Base-by-base conservation (phyloP, 2,888 invertebrate genomes). In the Hesperia comma region DNA sequence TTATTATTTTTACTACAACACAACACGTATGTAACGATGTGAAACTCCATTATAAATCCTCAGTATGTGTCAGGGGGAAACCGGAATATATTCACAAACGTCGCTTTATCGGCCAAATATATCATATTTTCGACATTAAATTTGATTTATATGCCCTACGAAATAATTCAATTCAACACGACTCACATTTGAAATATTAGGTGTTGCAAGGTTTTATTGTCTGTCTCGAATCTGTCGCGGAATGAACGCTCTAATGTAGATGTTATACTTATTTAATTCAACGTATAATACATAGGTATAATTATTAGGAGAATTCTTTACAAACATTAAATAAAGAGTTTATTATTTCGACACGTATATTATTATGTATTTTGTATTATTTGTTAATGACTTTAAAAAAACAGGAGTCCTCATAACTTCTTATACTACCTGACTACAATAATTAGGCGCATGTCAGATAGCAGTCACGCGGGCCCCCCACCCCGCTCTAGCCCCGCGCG, bases 81-180 rank as follows among this genome's bases (percentile, higher is more conserved):
- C 81, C 77, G 73, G 77, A 79, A 85, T 85, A 81, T 87, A 84
- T 87, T 85, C 84, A 83, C 77, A 77, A 80, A 79, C 84, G 84
- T 84, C 84, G 78, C 81, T 84, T 86, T 85, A 86, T 86, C 83
- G 82, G 78, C 78, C 78, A 77, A 78, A 84, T 87, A 85, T 86
- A 86, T 86, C 83, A 86, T 80, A 81, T 84, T 82, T 81, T 80
- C 77, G 58, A 83, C 85, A 82, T 81, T 79, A 83, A 81, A 77
- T 79, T 78, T 85, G 85, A 87, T 86, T 85, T 86, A 86, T 82
- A 73, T 76, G 75, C 75, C 73, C 75, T 76, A 73, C 74, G 79
- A 82, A 84, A 82, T 82, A 85, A 82, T 84, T 84, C 81, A 75
- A 80, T 79, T 76, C 58, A 64, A 58, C 58, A 43, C 57, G 40